Conservation (phyloP, 2,797 vertebrate genomes). For the Cyclopterus lumpus region DNA sequence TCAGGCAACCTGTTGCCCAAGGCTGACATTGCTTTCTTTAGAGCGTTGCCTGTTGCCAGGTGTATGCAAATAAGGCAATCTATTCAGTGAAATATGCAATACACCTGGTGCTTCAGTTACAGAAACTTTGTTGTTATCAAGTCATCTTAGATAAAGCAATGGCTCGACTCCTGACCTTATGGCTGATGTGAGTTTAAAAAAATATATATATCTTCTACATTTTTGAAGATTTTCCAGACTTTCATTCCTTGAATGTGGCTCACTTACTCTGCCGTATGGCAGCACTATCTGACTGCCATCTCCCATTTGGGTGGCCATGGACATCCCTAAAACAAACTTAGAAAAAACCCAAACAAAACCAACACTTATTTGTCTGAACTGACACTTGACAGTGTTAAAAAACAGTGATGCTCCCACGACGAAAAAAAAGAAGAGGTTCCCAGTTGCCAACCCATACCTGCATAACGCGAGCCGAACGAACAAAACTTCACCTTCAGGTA, state of each 20-base stretch:
- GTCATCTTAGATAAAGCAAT: neutral
- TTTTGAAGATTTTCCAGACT: conserved; percentile 9
- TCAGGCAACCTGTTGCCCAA: conserved; percentile 13
- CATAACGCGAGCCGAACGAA: conserved; percentile 99
- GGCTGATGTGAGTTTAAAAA: neutral
- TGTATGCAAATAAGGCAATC: conserved; percentile 74
- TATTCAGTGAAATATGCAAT: conserved; percentile 11
- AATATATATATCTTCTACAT: neutral
- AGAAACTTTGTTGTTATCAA: conserved; percentile 9
- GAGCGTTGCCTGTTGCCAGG: conserved; percentile 51
- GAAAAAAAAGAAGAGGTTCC: conserved; percentile 25
- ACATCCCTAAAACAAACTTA: neutral
- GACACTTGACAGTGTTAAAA: neutral
- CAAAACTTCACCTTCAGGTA: conserved; percentile 99
- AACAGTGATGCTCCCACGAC: conserved; percentile 3
- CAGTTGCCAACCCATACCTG: conserved; percentile 91
- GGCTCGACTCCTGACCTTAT: neutral
- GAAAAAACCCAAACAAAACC: neutral
- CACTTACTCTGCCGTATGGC: neutral
- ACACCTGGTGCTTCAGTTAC: conserved; percentile 48
- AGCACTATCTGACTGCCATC: neutral
- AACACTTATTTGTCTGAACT: conserved; percentile 13
- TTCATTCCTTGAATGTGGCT: neutral
- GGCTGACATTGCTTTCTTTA: conserved; percentile 22
- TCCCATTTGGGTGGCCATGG: neutral